phyloP scores from a whole-genome alignment of 2,888 invertebrate genomes.

The Sussaba pulchella region DNA sequence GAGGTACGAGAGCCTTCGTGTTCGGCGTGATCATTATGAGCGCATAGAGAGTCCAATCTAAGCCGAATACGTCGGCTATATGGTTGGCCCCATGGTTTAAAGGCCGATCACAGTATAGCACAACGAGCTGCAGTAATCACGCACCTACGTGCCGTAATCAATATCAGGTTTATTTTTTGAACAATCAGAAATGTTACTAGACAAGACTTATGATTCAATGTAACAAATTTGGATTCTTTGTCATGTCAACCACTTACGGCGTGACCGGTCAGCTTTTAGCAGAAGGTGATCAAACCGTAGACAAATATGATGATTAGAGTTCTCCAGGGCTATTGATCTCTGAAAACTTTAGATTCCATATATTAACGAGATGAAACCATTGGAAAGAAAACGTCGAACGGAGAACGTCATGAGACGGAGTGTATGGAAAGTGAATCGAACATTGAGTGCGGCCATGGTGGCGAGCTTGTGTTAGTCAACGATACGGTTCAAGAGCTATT shows the following conservation, averaged over 20 bases:
- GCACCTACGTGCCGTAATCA: not conserved
- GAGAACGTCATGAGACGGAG: not conserved
- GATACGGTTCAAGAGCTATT: not conserved
- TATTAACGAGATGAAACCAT: too few relatives aligned
- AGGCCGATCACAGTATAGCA: not conserved
- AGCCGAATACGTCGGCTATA: conserved; percentile 21
- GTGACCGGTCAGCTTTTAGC: too few relatives aligned
- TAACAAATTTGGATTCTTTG: not conserved
- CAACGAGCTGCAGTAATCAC: conserved; percentile 2
- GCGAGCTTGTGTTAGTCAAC: not conserved
- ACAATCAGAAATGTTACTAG: not conserved
- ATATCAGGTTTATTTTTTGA: not conserved
- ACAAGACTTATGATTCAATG: not conserved
- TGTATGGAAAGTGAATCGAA: not conserved
- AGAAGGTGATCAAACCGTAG: too few relatives aligned
- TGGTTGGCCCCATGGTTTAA: not conserved
- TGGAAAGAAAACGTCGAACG: too few relatives aligned
- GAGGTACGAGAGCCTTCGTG: conserved; percentile 50
- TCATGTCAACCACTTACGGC: not conserved
- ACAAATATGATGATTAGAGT: not conserved
- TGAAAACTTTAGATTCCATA: not conserved
- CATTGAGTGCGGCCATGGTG: not conserved
- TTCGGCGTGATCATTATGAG: conserved; percentile 52
- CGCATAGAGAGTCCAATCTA: conserved; percentile 31
- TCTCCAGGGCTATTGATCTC: not conserved